Evolutionary conservation across 1,140 invertebrate genomes (phyloP).

Genomic region (Aphelinus atriplicis): DNA sequence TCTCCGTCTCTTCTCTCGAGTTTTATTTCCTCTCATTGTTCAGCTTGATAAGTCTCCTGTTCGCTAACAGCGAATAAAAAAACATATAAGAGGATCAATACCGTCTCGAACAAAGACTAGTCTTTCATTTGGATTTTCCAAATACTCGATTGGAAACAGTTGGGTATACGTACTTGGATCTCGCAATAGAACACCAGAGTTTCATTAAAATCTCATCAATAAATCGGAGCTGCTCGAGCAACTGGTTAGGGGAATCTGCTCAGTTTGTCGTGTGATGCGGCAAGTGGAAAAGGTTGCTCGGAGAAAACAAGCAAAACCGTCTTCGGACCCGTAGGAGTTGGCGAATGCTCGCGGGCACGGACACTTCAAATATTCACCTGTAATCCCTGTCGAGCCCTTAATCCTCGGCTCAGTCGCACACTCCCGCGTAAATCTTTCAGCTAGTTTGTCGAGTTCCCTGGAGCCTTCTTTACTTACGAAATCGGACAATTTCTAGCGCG

Average conservation of each 20-base stretch:
- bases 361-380: constrained; percentile 23
- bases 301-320: no score
- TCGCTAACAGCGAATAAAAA: no score
- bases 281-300: no score
- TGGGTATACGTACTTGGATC: no score
- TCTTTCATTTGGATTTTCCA: not conserved
- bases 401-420: constrained; percentile 16
- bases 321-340: constrained; percentile 2
- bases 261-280: not conserved
- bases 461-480: constrained; percentile 26
- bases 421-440: constrained; percentile 30
- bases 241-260: not conserved
- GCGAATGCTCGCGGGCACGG: not conserved
- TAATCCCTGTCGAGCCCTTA: constrained; percentile 37
- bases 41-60: no score
- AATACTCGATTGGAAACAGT: no score
- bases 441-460: constrained; percentile 24
- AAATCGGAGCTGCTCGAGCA: not conserved
- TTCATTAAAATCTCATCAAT: not conserved
- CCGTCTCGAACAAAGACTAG: no score
- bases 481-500: constrained; percentile 3
- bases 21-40: no score
- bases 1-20: no score
- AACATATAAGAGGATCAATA: no score
- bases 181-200: not conserved